Base-by-base conservation (phyloP, 2,888 invertebrate species). In the Hymenopus coronatus region DNA sequence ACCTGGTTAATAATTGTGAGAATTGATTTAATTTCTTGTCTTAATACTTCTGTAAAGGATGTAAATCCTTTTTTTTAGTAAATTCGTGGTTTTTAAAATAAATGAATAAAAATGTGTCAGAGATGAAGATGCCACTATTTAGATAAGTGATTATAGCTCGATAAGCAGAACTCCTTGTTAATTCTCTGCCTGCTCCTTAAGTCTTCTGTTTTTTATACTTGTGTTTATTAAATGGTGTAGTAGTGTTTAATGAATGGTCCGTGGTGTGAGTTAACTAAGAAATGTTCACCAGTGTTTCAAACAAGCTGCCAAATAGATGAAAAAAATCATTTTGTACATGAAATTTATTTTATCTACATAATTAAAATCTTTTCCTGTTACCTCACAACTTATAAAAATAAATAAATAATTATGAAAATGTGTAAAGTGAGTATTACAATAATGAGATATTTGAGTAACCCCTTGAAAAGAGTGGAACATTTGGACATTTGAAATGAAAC, bases 291-390 rank as follows among this genome's bases (percentile, higher is more conserved):
- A 89, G 54, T 89, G 87, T 89, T 85, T 86, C 81, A 82, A 85
- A 87, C 28, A 88, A 88, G 90, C 90, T 90, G 90, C 90, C 90
- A 90, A 90, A 89, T 90, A 89, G 89, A 85, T 83, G 85, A 88
- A 85, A 90, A 83, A 82, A 86, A 82, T 83, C 88, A 83, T 89
- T 90, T 90, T 90, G 87, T 89, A 90, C 89, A 89, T 89, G 89
- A 90, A 88, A 90, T 89, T 90, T 90, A 90, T 90, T 90, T 90
- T 90, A 90, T 90, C 88, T 90, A 90, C 90, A 88, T 87, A 40
- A 87, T 87, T 87, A 82, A 87, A 82, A 82, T 82, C 81, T 87
- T 87, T 87, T 82, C 87, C 87, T 87, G 87, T 82, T 82, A 87
- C 87, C 87, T 87, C 87, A 86, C 86, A 28, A 86, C 81, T 70